Percentiles rank a stretch among this genome's conserved stretches.
Conservation (phyloP, 2,113 vertebrate species). For the Cynocephalus volans region DNA sequence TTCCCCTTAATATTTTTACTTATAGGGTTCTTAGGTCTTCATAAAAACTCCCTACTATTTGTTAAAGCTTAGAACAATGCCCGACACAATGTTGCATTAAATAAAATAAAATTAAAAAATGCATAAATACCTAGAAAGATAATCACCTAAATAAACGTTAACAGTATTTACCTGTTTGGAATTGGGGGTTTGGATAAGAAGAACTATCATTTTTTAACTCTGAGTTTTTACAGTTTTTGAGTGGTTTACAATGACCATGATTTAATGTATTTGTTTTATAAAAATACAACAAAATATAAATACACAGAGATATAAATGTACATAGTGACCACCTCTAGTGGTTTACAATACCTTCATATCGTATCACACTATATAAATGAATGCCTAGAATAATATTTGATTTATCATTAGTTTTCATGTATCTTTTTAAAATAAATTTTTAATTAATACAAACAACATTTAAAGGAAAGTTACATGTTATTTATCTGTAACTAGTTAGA, state of each 20-base stretch:
- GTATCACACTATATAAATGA: slow-evolving; percentile 7
- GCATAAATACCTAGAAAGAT: neutral
- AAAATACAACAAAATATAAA: slow-evolving; percentile 29
- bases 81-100: neutral
- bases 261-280: neutral
- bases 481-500: slow-evolving; percentile 14
- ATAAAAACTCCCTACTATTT: neutral
- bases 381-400: neutral
- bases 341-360: neutral
- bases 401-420: neutral
- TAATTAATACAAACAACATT: slow-evolving; percentile 36
- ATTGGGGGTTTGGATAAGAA: neutral
- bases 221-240: neutral
- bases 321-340: neutral
- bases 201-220: slow-evolving; percentile 37
- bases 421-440: neutral
- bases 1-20: neutral
- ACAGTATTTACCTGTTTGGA: neutral
- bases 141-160: slow-evolving; percentile 13
- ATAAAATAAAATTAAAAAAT: slow-evolving; percentile 3
- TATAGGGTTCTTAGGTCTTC: neutral
- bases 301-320: neutral
- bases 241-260: neutral
- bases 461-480: neutral
- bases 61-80: neutral